Conservation (phyloP, 1,140 invertebrate species). For the Drosophila yakuba region DNA sequence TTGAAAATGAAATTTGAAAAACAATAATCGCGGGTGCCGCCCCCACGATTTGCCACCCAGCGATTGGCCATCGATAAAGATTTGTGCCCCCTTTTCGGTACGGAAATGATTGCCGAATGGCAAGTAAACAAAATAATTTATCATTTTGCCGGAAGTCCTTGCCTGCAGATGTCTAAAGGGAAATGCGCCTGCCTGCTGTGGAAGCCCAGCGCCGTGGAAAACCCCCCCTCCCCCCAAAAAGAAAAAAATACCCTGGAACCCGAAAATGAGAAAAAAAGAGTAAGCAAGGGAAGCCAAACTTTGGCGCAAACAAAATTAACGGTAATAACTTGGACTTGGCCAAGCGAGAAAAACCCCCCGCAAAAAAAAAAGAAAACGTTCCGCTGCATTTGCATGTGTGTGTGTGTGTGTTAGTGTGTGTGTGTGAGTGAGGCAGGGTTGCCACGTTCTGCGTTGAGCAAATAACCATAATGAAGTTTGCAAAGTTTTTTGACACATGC, state of each 20-base stretch:
- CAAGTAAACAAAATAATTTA: slow-evolving; percentile 77
- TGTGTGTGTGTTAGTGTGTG: slow-evolving; percentile 36
- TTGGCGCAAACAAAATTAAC: slow-evolving; percentile 76
- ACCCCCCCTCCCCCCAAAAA: background rate
- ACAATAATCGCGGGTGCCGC: slow-evolving; percentile 17
- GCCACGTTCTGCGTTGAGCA: slow-evolving; percentile 54
- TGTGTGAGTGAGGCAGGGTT: slow-evolving; percentile 22
- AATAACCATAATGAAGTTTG: slow-evolving; percentile 77
- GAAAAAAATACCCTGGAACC: background rate
- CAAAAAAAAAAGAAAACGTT: slow-evolving; percentile 29
- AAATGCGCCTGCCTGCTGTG: slow-evolving; percentile 21
- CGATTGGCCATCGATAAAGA: slow-evolving; percentile 48
- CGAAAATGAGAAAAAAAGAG: background rate
- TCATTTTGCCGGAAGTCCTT: slow-evolving; percentile 56
- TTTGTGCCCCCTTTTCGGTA: slow-evolving; percentile 26
- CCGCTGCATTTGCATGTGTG: slow-evolving; percentile 65
- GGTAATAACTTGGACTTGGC: slow-evolving; percentile 74
- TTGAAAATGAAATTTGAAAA: slow-evolving; percentile 22
- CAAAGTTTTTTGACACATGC: slow-evolving; percentile 77
- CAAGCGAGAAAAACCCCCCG: slow-evolving; percentile 26
- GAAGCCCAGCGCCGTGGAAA: slow-evolving; percentile 6
- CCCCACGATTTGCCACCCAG: slow-evolving; percentile 2
- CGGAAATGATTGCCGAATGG: slow-evolving; percentile 58
- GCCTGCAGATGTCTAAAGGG: slow-evolving; percentile 30
- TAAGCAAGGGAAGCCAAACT: slow-evolving; percentile 40